These are phyloP conservation scores for Philonicus albiceps DNA, from an alignment of 2,888 invertebrate species.

Conservation along the genomic window DNA sequence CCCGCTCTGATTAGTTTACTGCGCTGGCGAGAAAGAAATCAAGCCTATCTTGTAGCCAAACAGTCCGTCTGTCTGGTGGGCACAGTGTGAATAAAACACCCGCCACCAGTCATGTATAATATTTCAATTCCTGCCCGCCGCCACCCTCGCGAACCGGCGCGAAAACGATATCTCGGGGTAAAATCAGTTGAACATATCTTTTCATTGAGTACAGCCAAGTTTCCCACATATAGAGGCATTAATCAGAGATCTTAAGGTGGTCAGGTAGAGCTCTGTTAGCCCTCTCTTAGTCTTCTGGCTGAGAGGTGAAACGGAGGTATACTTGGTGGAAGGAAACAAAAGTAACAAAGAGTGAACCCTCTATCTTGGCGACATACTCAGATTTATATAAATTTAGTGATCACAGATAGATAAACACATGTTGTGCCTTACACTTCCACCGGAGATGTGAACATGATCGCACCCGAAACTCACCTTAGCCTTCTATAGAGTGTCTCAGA, in stretches of 20 bases:
- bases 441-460: conserved; percentile 35
- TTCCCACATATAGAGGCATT: background rate
- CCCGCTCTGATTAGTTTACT: conserved; percentile 1
- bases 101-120: conserved; percentile 12
- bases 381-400: conserved; percentile 40
- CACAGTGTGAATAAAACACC: background rate
- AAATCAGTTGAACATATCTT: conserved; percentile 13
- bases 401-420: conserved; percentile 45
- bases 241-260: conserved; percentile 7
- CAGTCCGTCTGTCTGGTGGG: background rate
- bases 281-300: background rate
- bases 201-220: background rate
- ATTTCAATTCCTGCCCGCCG: background rate
- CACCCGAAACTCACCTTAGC: conserved; percentile 28
- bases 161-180: conserved; percentile 8
- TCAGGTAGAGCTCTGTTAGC: background rate
- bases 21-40: background rate
- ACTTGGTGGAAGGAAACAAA: background rate
- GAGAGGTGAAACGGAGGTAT: background rate
- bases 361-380: conserved; percentile 3
- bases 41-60: background rate
- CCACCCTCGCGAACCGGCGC: conserved; percentile 6
- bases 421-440: conserved; percentile 36
- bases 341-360: background rate
- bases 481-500: background rate